Base-by-base conservation (phyloP, 2,888 invertebrate species). In the Sisyra nigra region DNA sequence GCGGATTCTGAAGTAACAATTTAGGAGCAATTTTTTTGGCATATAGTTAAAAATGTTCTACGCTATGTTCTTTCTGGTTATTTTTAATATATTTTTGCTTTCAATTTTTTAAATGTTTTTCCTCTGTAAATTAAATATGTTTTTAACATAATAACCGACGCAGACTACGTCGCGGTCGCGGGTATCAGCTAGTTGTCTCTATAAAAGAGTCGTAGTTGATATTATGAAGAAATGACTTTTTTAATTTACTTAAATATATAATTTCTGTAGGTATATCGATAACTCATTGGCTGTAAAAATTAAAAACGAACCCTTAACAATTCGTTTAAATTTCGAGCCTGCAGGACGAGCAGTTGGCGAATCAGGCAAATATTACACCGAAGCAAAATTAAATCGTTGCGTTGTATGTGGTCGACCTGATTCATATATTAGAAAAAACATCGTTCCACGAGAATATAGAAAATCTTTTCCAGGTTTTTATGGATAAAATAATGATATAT, bases 361-460 rank as follows among this genome's bases (percentile, higher is more conserved):
- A 48, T 74, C 73, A 18, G 80, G 79, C n/a, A 67, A 71, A 37
- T 86, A 80, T 60, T 86, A 86, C 56, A 71, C 75, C 47, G 70
- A 71, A 41, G 66, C 71, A 3, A 84, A 85, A 54, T 68, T 74
- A 47, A 86, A 86, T 60, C 69, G 69, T 35, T 87, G 87, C 56
- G 86, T 86, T 1, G 85, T 85, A 0, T 88, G 87, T 56, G 87
- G 85, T 0, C 56, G 62, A 6, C 60, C 60, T 0, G 72, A 82
- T 49, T 73, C 76, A 0, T 81, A 77, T 53, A 73, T 81, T 43
- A 63, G 80, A 14, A 88, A 88, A 60, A 80, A 82, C 51, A 72
- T 88, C n/a, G 78, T 88, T 29, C 87, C 87, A 0, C 69, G 77
- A 44, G 86, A 88, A 59, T 88, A 87, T 55, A 71, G 84, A 48